Conservation (phyloP, 2,888 invertebrate genomes). For the Pantelozetes paolii region DNA sequence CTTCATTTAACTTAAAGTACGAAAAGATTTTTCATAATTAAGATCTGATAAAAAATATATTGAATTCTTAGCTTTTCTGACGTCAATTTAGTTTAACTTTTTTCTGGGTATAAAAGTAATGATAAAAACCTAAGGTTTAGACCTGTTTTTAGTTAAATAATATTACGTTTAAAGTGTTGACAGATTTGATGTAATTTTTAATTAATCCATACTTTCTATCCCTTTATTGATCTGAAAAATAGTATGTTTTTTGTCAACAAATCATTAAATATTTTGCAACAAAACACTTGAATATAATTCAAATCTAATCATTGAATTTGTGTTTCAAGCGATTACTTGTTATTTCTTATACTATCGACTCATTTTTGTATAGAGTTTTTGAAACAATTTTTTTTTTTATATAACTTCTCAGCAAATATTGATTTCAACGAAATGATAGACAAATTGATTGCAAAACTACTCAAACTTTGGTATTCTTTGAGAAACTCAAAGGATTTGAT, state of each 20-base stretch:
- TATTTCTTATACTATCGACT: no score
- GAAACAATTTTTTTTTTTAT: no score
- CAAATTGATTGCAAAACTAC: no score
- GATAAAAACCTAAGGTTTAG: neutral
- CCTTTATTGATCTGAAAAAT: neutral
- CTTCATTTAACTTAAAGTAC: neutral
- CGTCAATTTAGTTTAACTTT: neutral
- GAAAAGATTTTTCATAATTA: neutral
- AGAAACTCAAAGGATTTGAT: no score
- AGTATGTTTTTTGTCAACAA: neutral
- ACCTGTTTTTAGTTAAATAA: neutral
- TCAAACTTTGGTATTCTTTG: no score
- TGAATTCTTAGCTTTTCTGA: neutral
- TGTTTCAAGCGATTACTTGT: no score
- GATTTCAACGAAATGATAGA: no score
- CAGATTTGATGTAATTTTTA: neutral
- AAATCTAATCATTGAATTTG: no score
- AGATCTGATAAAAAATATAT: neutral
- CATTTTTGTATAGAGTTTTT: no score
- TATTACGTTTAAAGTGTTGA: neutral
- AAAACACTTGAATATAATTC: slow-evolving; percentile 13
- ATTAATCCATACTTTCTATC: neutral
- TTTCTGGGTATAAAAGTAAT: neutral
- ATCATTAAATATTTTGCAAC: slow-evolving; percentile 5
- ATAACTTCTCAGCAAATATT: no score